Conservation (phyloP, 1,140 invertebrate species). For the Pomacea maculata region DNA sequence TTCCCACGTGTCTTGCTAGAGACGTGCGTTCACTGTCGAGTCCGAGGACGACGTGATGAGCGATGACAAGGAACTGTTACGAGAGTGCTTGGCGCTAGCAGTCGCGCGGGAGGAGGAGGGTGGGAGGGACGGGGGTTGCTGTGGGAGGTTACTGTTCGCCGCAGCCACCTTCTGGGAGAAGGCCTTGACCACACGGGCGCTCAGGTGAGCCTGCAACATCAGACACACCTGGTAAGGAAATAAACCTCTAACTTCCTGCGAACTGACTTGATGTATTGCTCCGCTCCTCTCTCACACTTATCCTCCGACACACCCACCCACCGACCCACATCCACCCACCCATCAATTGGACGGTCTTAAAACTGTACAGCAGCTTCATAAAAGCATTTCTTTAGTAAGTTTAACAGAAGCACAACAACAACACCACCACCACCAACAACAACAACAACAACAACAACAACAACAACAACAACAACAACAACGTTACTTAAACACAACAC, state of each 20-base stretch:
- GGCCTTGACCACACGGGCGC: conserved; percentile 45
- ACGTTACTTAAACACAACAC: neutral
- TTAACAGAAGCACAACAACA: no score
- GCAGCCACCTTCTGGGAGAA: conserved; percentile 46
- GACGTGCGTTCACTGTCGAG: conserved; percentile 3
- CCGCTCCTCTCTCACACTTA: neutral
- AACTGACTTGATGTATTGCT: neutral
- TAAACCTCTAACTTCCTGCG: neutral
- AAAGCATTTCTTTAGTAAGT: no score
- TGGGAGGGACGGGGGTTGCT: neutral
- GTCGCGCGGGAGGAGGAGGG: neutral
- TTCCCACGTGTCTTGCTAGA: no score
- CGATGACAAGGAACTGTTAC: conserved; percentile 29
- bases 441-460: no score
- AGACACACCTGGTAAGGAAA: neutral
- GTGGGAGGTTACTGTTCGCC: conserved; percentile 43
- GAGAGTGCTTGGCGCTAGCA: conserved; percentile 1
- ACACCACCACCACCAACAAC: no score
- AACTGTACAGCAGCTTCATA: neutral
- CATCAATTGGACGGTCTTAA: neutral
- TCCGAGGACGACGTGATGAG: conserved; percentile 36
- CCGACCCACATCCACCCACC: no score
- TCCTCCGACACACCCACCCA: no score
- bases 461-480: no score
- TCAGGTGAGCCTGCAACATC: conserved; percentile 44